Evolutionary conservation across 2,888 invertebrate genomes (phyloP), one percentile per base, ranked within the genome.

Genomic region (Epinotia brunnichana): DNA sequence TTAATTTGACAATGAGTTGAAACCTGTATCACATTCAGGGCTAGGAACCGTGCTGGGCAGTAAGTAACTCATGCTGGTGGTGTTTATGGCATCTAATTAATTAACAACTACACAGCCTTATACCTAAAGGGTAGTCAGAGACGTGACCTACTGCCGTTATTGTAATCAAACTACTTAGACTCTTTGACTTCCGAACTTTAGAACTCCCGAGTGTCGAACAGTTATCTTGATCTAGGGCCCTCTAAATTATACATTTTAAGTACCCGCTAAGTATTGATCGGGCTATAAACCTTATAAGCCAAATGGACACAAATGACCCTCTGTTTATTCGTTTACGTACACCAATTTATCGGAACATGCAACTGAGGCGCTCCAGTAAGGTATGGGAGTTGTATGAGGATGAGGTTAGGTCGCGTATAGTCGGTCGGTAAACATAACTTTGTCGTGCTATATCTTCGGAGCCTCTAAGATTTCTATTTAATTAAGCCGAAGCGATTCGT

Each of bases 21-120:
- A 83, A 80, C 78, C 81, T 82, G 81, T 81, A 81, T 81, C 80
- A 81, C 81, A 82, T 85, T 87, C 82, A 87, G 88, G 87, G 87
- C 90, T 89, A 90, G 92, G 92, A 92, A 92, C 92, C 84, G 92
- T 92, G 91, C 87, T 91, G 89, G 88, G 72, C 77, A 80, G 57
- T 61, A 53, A 67, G 71, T n/a, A 41, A 44, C 54, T 54, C 57
- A 35, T 39, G 75, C 68, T 72, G 71, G 59, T 71, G 68, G 66
- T 41, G 61, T 67, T 72, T 56, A 67, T 67, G 19, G 15, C 21
- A 64, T 21, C 35, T 53, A 19, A 53, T 0, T 63, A 51, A 48
- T 15, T 19, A 13, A 53, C 11, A n/a, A 10, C 39, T 39, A 56
- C 2, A 21, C 39, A 59, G 59, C 10, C 39, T 17, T 59, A 1